Conservation (phyloP, 2,113 vertebrate genomes). For the Cyanoliseus patagonus region DNA sequence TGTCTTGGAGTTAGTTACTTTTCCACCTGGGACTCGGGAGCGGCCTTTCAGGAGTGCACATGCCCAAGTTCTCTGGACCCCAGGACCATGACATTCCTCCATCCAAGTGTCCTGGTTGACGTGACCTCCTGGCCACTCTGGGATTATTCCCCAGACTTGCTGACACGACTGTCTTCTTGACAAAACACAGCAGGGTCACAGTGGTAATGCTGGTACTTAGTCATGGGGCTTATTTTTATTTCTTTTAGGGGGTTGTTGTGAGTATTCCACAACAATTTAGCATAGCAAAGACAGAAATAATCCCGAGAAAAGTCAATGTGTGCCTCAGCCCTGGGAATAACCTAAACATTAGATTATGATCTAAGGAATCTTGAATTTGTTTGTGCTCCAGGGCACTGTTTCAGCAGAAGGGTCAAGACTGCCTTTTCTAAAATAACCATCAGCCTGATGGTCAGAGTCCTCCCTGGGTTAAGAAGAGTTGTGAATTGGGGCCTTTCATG, state of each 20-base stretch:
- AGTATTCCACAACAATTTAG: background rate
- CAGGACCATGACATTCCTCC: background rate
- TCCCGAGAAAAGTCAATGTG: background rate
- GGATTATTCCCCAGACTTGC: background rate
- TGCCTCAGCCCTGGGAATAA: constrained; percentile 39
- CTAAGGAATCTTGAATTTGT: constrained; percentile 48
- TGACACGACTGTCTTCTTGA: background rate
- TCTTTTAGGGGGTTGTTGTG: background rate
- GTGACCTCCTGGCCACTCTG: background rate
- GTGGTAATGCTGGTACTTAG: background rate
- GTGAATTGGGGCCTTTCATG: constrained; percentile 51
- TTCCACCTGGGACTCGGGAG: background rate
- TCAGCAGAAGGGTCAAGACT: constrained; percentile 47
- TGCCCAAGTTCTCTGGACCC: background rate
- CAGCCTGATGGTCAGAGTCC: constrained; percentile 32
- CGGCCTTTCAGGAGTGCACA: background rate
- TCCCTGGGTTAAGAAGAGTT: constrained; percentile 19
- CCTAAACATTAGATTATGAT: constrained; percentile 48
- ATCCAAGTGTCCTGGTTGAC: background rate
- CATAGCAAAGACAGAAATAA: background rate
- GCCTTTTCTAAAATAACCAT: constrained; percentile 43
- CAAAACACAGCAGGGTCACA: background rate
- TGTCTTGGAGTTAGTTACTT: background rate
- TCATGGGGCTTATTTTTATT: background rate
- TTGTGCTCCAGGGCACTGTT: constrained; percentile 59